A percentile compares a stretch with the other conserved stretches of the same genome.
Conservation (phyloP, 2,888 invertebrate species). For the Aethes cnicana region DNA sequence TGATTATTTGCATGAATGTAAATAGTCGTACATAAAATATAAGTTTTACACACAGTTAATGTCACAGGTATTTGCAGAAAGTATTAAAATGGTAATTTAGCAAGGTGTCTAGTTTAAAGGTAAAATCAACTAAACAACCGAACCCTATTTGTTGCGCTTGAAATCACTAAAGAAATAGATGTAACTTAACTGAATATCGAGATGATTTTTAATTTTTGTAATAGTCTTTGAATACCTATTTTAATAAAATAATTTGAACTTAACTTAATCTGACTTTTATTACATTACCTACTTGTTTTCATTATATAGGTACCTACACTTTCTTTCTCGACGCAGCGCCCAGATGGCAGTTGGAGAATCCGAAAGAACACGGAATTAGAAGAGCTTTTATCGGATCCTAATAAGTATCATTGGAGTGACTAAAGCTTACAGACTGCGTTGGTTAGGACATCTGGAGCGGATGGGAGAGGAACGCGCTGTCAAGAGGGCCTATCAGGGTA, state of each 20-base stretch:
- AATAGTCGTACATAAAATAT: neutral
- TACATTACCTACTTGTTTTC: neutral
- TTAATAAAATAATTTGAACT: conserved; percentile 77
- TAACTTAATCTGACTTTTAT: conserved; percentile 41
- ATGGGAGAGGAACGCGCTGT: no score
- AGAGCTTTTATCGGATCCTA: no score
- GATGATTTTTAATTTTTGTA: conserved; percentile 71
- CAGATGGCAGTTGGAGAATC: no score
- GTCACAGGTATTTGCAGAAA: neutral
- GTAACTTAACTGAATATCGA: conserved; percentile 42
- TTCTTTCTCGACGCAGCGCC: no score
- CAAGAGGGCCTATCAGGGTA: no score
- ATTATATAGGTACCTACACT: no score
- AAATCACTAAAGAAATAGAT: conserved; percentile 35
- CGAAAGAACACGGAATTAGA: no score
- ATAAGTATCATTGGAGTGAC: no score
- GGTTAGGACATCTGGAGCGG: no score
- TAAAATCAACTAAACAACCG: conserved; percentile 8
- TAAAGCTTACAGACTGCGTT: no score
- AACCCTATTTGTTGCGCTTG: conserved; percentile 52
- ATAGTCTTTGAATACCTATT: conserved; percentile 76
- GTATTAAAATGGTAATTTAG: conserved; percentile 21
- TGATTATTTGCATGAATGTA: neutral
- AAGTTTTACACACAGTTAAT: neutral
- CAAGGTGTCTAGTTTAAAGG: conserved; percentile 41